phyloP scores from a whole-genome alignment of 1,140 invertebrate genomes.

The Ditylenchus dipsaci region DNA sequence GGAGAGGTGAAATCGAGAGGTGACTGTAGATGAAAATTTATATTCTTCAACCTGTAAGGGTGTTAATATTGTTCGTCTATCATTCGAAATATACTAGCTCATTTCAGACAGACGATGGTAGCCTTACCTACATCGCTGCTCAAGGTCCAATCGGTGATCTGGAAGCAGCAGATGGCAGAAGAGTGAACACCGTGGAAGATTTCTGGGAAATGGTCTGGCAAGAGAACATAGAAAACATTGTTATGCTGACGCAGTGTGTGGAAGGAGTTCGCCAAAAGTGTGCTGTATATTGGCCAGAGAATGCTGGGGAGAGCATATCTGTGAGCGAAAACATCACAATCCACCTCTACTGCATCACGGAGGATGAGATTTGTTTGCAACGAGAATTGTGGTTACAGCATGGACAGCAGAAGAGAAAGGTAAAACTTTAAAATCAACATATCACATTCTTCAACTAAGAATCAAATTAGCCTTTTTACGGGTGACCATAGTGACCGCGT shows the following conservation, averaged over 20 bases:
- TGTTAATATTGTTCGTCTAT: too few species aligned
- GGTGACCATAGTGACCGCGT: too few species aligned
- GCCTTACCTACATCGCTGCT: constrained; percentile 36
- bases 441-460: too few species aligned
- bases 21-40: too few species aligned
- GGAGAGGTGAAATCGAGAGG: too few species aligned
- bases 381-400: constrained; percentile 39
- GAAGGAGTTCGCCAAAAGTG: constrained; percentile 57
- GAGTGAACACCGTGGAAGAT: constrained; percentile 40
- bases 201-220: constrained; percentile 62
- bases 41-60: too few species aligned
- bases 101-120: constrained; percentile 15
- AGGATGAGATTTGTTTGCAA: constrained; percentile 47
- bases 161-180: constrained; percentile 27
- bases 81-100: not conserved
- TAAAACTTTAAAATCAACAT: constrained; percentile 4
- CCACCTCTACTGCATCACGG: constrained; percentile 38
- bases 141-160: constrained; percentile 34
- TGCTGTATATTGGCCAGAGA: constrained; percentile 41
- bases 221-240: constrained; percentile 59
- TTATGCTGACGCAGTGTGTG: constrained; percentile 60
- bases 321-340: constrained; percentile 26
- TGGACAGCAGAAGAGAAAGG: constrained; percentile 35
- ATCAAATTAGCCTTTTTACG: too few species aligned
- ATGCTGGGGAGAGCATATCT: constrained; percentile 31